phyloP scores from a whole-genome alignment of 2,797 vertebrate species.

The Sarcophilus harrisii region DNA sequence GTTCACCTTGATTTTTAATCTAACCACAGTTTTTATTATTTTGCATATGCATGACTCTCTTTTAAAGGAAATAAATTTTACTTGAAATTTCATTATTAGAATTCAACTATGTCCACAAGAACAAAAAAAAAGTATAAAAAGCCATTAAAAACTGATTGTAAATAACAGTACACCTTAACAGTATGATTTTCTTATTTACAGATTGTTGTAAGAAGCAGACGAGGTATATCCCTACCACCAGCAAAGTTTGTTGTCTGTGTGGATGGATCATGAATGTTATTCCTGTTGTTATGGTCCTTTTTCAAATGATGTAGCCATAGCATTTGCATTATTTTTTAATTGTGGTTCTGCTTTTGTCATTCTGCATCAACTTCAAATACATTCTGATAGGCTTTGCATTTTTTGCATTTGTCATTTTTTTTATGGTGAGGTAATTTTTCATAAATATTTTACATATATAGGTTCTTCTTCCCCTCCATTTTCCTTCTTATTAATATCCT shows the following conservation, averaged over 20 bases:
- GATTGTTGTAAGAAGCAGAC: not conserved
- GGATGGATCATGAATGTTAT: not conserved
- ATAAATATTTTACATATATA: not conserved
- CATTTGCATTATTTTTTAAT: not conserved
- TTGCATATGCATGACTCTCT: not conserved
- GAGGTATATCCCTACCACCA: not conserved
- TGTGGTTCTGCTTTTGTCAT: not conserved
- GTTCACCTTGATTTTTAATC: constrained; percentile 16
- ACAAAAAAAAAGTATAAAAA: not conserved
- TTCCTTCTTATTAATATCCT: not conserved
- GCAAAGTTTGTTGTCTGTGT: not conserved
- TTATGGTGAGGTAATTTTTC: not conserved
- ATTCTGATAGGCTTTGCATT: not conserved
- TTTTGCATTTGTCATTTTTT: not conserved
- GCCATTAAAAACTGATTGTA: not conserved
- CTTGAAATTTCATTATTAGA: not conserved
- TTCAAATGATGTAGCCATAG: not conserved
- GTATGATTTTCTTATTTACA: not conserved
- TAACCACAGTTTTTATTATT: not conserved
- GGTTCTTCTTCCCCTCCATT: not conserved
- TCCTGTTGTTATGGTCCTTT: not conserved
- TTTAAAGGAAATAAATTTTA: not conserved
- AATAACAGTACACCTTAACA: not conserved
- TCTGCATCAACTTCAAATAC: not conserved
- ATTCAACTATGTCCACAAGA: not conserved